Evolutionary conservation across 2,113 vertebrate species (phyloP), one percentile per base, ranked within the genome.

Genomic region (Lonchura striata): DNA sequence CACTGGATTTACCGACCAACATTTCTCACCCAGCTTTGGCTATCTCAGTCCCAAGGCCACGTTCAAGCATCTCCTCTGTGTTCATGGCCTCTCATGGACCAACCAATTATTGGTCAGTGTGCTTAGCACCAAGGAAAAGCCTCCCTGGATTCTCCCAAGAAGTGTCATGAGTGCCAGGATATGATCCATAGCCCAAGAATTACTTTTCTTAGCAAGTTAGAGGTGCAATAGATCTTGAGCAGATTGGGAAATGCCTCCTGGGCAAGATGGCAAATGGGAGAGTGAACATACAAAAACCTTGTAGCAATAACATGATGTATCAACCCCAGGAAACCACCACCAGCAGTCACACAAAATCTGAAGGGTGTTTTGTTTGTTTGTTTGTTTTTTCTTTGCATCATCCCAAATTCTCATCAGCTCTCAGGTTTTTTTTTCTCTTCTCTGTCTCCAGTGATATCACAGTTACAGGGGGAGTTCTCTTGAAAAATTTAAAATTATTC

Each of bases 71-170:
- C 70, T 92, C 63, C 79, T 75, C 46, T 85, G 76, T 12, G 60
- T 39, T 86, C 59, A 49, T 75, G 93, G 95, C 64, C 86, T 96
- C 94, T 88, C 87, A 59, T 68, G 90, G 89, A 94, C 71, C 85
- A 71, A 96, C 57, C 94, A 79, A 76, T 93, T 83, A 69, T 84
- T 54, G 79, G 78, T 64, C 79, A 88, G 79, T 12, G 13, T 66
- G 78, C 83, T 83, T 33, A 76, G 76, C 25, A 88, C 6, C 79
- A 94, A 59, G 41, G 31, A 49, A 74, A 86, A 72, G 2, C 12
- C 39, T 76, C 15, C 71, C 91, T 89, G 69, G 81, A 76, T 89
- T 88, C 86, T 90, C 86, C 54, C 7, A 60, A 52, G 64, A 74
- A 86, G 46, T 42, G 69, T 83, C 3, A 3, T 54, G 44, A 88